A percentile compares a stretch with the other conserved stretches of the same genome.
phyloP scores from a whole-genome alignment of 2,797 vertebrate genomes.

The Microhierax caerulescens region DNA sequence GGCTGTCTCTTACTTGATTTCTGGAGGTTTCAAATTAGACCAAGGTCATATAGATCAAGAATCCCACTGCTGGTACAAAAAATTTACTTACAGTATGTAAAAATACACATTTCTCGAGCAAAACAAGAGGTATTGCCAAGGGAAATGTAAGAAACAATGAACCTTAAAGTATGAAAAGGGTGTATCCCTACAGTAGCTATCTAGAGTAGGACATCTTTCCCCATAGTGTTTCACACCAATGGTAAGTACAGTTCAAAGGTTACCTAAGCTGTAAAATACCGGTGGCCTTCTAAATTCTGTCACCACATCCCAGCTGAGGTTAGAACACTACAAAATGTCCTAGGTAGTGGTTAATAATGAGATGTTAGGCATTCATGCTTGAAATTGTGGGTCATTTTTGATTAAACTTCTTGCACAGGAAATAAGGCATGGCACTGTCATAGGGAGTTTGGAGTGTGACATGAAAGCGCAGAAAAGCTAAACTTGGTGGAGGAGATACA shows the following conservation, averaged over 20 bases:
- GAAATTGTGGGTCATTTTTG: conserved; percentile 77
- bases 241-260: not conserved
- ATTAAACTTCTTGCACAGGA: conserved; percentile 67
- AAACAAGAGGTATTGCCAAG: not conserved
- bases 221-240: not conserved
- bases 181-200: not conserved
- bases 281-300: not conserved
- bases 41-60: not conserved
- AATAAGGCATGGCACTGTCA: conserved; percentile 64
- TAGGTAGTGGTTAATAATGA: conserved; percentile 49
- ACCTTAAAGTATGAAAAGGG: not conserved
- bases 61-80: not conserved
- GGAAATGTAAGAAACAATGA: not conserved
- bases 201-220: not conserved
- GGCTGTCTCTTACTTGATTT: not conserved
- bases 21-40: not conserved
- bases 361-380: conserved; percentile 64
- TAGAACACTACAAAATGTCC: not conserved
- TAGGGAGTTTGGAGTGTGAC: not conserved
- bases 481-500: conserved; percentile 52
- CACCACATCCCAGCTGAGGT: not conserved
- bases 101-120: not conserved
- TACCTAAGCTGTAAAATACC: not conserved
- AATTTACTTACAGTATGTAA: not conserved
- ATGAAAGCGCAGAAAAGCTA: conserved; percentile 59